Conservation (phyloP, 1,140 invertebrate species). For the Pseudomyrmex sp. region DNA sequence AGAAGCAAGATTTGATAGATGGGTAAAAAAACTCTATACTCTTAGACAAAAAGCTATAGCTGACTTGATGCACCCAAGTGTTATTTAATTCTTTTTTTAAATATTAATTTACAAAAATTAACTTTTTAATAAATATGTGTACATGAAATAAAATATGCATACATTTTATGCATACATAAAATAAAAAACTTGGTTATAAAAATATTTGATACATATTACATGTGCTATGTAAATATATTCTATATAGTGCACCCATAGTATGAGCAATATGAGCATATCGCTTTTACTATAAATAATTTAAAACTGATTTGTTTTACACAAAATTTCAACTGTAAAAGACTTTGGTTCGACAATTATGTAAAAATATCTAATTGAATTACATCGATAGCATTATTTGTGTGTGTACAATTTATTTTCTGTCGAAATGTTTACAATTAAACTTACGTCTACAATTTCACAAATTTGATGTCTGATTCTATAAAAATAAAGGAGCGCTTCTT, state of each 20-base stretch:
- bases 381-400: background rate
- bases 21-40: constrained; percentile 84
- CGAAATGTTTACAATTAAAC: constrained; percentile 43
- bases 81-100: constrained; percentile 58
- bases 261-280: too few species aligned
- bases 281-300: too few species aligned
- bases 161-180: too few species aligned
- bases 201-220: background rate
- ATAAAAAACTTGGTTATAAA: constrained; percentile 9
- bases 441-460: constrained; percentile 48
- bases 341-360: background rate
- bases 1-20: constrained; percentile 83
- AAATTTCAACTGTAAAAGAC: background rate
- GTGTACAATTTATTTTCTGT: constrained; percentile 49
- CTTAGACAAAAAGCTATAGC: constrained; percentile 82
- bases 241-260: too few species aligned
- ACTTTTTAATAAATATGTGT: too few species aligned
- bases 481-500: constrained; percentile 13
- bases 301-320: too few species aligned
- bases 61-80: constrained; percentile 72
- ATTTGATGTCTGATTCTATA: constrained; percentile 31
- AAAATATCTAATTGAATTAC: background rate
- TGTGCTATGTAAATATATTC: too few species aligned
- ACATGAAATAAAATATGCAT: too few species aligned
- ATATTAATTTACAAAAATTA: background rate